Evolutionary conservation across 2,888 invertebrate genomes (phyloP).

Genomic region (Pterostichus niger): DNA sequence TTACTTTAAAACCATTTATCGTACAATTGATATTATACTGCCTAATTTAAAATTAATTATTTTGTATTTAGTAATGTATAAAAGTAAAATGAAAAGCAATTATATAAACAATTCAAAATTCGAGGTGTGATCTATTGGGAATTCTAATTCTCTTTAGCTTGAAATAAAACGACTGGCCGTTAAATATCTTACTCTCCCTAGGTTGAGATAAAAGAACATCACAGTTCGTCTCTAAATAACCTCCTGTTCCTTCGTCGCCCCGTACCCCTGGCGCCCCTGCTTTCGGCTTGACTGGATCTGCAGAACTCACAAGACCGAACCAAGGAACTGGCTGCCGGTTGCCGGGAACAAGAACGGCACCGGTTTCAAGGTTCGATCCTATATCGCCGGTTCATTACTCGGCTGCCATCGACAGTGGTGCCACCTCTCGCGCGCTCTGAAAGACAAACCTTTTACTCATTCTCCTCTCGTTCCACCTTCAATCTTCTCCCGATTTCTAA

Average conservation of each 20-base stretch:
- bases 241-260: conserved; percentile 11
- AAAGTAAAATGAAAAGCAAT: not conserved
- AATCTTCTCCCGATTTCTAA: conserved; percentile 55
- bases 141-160: conserved; percentile 37
- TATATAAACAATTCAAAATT: not conserved
- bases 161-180: conserved; percentile 46
- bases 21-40: too few species aligned
- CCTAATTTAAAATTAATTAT: too few species aligned
- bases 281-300: conserved; percentile 17
- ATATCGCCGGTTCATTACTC: conserved; percentile 60
- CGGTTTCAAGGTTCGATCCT: conserved; percentile 40
- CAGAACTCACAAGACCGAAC: conserved; percentile 30
- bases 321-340: not conserved
- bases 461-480: conserved; percentile 53
- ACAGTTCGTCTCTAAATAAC: conserved; percentile 31
- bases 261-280: not conserved
- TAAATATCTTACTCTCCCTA: conserved; percentile 52
- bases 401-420: conserved; percentile 55
- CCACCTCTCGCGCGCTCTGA: conserved; percentile 52
- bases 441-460: conserved; percentile 62
- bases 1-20: too few species aligned
- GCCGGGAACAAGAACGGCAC: not conserved
- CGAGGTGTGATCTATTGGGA: conserved; percentile 38
- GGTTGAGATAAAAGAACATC: conserved; percentile 44
- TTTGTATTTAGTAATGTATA: too few species aligned